Evolutionary conservation across 2,113 vertebrate species (phyloP).

Genomic region (Nesogale talazaci): DNA sequence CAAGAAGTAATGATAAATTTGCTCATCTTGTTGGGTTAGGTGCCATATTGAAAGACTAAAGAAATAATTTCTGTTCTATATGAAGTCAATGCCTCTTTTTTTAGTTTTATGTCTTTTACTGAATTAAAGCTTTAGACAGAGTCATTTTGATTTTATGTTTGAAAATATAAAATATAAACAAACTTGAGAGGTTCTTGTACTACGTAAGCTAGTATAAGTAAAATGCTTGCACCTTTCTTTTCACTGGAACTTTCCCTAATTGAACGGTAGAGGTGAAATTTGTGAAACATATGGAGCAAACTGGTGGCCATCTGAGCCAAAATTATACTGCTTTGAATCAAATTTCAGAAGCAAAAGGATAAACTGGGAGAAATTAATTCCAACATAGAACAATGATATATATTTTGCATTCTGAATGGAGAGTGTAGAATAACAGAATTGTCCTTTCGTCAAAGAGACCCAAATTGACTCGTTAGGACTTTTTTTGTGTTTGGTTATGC

Average conservation of each 20-base stretch:
- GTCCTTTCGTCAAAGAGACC: not conserved
- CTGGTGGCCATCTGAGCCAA: not conserved
- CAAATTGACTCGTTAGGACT: not conserved
- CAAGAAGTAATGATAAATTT: constrained; percentile 7
- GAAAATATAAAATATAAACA: not conserved
- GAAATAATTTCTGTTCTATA: constrained; percentile 1
- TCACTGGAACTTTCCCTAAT: not conserved
- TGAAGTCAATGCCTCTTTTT: not conserved
- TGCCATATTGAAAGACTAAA: not conserved
- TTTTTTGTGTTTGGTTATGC: not conserved
- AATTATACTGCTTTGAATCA: constrained; percentile 42
- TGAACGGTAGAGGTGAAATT: constrained; percentile 32
- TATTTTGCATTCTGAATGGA: constrained; percentile 7
- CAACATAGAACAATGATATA: not conserved
- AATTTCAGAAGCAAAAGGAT: not conserved
- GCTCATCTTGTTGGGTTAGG: not conserved
- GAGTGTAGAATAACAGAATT: constrained; percentile 14
- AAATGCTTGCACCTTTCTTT: not conserved
- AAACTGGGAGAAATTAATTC: not conserved
- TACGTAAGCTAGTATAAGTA: not conserved
- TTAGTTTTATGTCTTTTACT: not conserved
- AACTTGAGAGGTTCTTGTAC: not conserved
- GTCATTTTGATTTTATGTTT: constrained; percentile 22
- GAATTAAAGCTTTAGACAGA: not conserved
- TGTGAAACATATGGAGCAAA: constrained; percentile 4